phyloP scores from a whole-genome alignment of 2,113 vertebrate genomes.

The Ciconia boyciana region DNA sequence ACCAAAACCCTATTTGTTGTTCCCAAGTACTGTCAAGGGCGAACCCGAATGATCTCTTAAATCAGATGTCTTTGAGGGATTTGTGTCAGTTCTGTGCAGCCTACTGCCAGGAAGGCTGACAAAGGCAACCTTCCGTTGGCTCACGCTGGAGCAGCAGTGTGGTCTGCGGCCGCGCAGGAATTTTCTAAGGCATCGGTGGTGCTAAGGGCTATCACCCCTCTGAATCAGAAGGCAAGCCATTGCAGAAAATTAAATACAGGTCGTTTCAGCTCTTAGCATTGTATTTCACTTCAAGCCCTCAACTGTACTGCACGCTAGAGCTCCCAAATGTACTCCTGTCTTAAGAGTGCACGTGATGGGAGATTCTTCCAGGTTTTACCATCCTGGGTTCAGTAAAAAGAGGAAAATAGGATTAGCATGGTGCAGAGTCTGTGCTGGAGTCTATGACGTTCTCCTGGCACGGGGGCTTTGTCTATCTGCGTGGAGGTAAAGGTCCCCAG shows the following conservation, averaged over 20 bases:
- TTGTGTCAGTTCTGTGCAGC: not conserved
- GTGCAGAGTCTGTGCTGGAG: not conserved
- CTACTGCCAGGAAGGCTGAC: not conserved
- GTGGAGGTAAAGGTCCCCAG: not conserved
- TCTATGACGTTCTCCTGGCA: not conserved
- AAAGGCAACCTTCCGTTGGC: not conserved
- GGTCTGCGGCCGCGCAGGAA: not conserved
- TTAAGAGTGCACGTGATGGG: not conserved
- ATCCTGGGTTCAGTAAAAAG: not conserved
- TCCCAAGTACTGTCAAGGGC: not conserved
- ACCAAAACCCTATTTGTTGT: not conserved
- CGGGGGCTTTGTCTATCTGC: not conserved
- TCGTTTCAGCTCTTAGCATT: not conserved
- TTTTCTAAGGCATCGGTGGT: not conserved
- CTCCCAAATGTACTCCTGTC: not conserved
- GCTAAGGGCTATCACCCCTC: not conserved
- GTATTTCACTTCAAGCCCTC: not conserved
- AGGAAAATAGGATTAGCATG: not conserved
- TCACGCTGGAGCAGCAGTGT: not conserved
- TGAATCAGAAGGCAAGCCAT: not conserved
- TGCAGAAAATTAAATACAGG: not conserved
- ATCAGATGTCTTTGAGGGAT: not conserved
- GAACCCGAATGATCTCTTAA: not conserved
- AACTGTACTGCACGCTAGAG: not conserved
- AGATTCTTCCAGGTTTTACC: not conserved